Evolutionary conservation across 2,113 vertebrate genomes (phyloP).

Genomic region (Copsychus sechellarum): DNA sequence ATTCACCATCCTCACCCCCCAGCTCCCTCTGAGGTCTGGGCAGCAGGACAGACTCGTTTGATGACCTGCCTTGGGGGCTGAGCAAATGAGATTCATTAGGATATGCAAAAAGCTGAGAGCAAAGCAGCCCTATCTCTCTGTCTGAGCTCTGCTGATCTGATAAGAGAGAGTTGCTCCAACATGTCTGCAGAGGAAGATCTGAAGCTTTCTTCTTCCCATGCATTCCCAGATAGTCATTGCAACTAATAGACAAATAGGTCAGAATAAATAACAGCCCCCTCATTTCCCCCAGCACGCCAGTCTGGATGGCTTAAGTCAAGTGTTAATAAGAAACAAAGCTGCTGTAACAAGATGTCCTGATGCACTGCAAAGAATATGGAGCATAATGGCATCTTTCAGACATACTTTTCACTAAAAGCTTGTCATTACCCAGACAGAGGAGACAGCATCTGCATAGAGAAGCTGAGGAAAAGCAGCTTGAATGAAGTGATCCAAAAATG

Average conservation of each 20-base stretch:
- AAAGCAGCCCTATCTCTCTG: conserved; percentile 45
- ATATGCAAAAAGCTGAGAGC: conserved; percentile 37
- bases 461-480: conserved; percentile 11
- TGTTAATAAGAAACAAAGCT: conserved; percentile 47
- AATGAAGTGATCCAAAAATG: conserved; percentile 24
- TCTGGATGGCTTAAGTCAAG: conserved; percentile 9
- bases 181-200: conserved; percentile 58
- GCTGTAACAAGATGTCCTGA: conserved; percentile 17
- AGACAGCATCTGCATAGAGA: conserved; percentile 43
- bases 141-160: conserved; percentile 46
- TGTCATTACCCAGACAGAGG: conserved; percentile 43
- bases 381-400: conserved; percentile 15
- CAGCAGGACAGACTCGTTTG: not conserved
- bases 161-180: conserved; percentile 23
- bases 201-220: conserved; percentile 29
- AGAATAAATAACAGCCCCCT: conserved; percentile 38
- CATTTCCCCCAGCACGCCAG: not conserved
- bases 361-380: not conserved
- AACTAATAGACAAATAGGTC: conserved; percentile 40
- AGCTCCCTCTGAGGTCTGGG: conserved; percentile 22
- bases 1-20: conserved; percentile 29
- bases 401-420: conserved; percentile 30
- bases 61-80: conserved; percentile 57
- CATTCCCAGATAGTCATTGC: conserved; percentile 38
- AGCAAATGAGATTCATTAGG: conserved; percentile 66